Percentiles rank a stretch among this genome's conserved stretches.
phyloP scores from a whole-genome alignment of 2,113 vertebrate genomes.

The Poecile atricapillus region DNA sequence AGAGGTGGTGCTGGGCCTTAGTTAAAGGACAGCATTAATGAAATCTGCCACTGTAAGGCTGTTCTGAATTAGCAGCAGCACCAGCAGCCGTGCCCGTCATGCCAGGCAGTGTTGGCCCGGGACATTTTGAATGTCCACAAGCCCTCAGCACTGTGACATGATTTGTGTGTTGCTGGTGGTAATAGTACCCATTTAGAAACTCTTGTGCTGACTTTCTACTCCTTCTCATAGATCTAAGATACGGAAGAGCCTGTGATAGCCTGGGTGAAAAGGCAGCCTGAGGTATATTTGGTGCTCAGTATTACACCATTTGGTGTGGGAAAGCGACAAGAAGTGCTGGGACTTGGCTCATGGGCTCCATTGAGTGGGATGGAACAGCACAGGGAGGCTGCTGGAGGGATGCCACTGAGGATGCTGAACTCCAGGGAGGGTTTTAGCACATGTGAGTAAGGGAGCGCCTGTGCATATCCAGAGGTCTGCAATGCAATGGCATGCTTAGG shows the following conservation, averaged over 20 bases:
- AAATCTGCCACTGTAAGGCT: not conserved
- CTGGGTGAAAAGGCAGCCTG: not conserved
- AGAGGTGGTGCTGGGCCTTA: accelerated
- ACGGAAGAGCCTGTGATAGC: not conserved
- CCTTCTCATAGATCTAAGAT: not conserved
- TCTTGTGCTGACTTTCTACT: not conserved
- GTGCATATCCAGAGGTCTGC: not conserved
- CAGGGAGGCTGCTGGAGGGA: not conserved
- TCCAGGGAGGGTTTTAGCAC: not conserved
- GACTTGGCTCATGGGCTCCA: accelerated
- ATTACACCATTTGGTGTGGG: not conserved
- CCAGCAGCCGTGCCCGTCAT: not conserved
- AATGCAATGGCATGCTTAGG: not conserved
- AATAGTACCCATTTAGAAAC: not conserved
- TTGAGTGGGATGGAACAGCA: not conserved
- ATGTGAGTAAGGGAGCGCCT: not conserved
- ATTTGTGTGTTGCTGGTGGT: not conserved
- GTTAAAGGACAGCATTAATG: not conserved
- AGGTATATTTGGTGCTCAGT: not conserved
- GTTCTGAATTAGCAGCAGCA: not conserved
- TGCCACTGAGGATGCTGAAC: not conserved
- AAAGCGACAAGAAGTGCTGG: accelerated
- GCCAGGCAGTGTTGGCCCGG: not conserved
- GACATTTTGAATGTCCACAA: not conserved
- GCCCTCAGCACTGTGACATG: not conserved